These are phyloP conservation scores for Tachysurus vachellii DNA, from an alignment of 2,113 vertebrate species.

Conservation along the genomic window DNA sequence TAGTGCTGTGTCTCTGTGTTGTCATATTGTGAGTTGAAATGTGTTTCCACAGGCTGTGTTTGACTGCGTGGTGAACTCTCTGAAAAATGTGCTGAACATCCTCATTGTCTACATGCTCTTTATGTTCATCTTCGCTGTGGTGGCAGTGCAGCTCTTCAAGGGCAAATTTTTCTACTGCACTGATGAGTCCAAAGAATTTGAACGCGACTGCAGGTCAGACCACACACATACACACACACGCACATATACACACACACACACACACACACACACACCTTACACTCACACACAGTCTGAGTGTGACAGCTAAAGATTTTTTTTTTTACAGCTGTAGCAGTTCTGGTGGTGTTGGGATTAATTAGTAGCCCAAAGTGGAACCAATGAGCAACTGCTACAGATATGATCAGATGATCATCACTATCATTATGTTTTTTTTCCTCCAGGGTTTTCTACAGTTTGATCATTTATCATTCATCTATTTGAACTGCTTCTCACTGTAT, in stretches of 20 bases:
- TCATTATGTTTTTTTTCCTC: neutral
- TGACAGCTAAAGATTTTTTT: too few relatives aligned
- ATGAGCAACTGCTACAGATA: neutral
- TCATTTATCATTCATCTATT: neutral
- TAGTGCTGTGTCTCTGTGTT: neutral
- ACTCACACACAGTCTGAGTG: too few relatives aligned
- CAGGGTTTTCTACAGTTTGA: neutral
- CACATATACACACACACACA: constrained; percentile 3
- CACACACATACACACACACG: neutral
- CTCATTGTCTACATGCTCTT: constrained; percentile 97
- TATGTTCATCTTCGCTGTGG: constrained; percentile 98
- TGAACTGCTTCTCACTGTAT: neutral
- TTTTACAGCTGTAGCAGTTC: too few relatives aligned
- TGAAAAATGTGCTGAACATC: constrained; percentile 97
- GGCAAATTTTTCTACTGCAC: constrained; percentile 96
- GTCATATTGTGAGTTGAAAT: neutral
- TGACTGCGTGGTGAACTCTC: constrained; percentile 94
- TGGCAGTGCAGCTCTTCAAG: constrained; percentile 96
- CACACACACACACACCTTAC: neutral
- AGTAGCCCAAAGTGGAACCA: neutral
- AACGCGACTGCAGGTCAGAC: constrained; percentile 79
- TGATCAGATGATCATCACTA: neutral
- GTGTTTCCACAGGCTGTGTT: constrained; percentile 83
- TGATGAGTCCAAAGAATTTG: constrained; percentile 93
- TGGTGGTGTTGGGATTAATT: neutral